These are phyloP conservation scores for Diaprepes abbreviatus DNA, from an alignment of 2,888 invertebrate species.

Conservation along the genomic window DNA sequence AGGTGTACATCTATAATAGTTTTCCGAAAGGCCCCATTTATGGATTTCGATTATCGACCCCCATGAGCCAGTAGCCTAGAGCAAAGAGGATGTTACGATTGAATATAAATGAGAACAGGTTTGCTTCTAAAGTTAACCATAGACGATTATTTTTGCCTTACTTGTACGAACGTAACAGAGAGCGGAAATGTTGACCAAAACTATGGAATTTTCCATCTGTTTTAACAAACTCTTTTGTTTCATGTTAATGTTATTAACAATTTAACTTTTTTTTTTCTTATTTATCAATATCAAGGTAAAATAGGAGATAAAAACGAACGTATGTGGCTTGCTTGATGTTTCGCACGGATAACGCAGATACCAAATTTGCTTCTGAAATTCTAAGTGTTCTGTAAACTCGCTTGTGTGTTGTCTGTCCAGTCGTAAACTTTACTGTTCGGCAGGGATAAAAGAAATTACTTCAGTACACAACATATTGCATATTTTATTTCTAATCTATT, in stretches of 20 bases:
- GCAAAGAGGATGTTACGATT: constrained; percentile 61
- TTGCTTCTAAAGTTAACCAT: constrained; percentile 14
- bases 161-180: too few relatives aligned
- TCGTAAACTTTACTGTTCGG: constrained; percentile 29
- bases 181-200: too few relatives aligned
- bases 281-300: too few relatives aligned
- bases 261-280: too few relatives aligned
- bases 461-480: constrained; percentile 4
- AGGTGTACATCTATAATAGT: constrained; percentile 28
- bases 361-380: constrained; percentile 37
- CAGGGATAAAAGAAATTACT: constrained; percentile 16
- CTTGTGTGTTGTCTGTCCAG: constrained; percentile 21
- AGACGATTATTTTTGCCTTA: too few relatives aligned
- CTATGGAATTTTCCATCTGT: too few relatives aligned
- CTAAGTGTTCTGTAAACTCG: constrained; percentile 34
- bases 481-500: constrained; percentile 7
- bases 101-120: constrained; percentile 61
- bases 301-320: too few relatives aligned
- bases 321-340: not conserved
- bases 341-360: constrained; percentile 35
- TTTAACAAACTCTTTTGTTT: too few relatives aligned
- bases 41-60: constrained; percentile 41
- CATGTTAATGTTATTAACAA: too few relatives aligned
- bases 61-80: constrained; percentile 38
- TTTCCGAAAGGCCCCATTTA: constrained; percentile 27